phyloP scores from a whole-genome alignment of 2,113 vertebrate genomes.

The Junco hyemalis region DNA sequence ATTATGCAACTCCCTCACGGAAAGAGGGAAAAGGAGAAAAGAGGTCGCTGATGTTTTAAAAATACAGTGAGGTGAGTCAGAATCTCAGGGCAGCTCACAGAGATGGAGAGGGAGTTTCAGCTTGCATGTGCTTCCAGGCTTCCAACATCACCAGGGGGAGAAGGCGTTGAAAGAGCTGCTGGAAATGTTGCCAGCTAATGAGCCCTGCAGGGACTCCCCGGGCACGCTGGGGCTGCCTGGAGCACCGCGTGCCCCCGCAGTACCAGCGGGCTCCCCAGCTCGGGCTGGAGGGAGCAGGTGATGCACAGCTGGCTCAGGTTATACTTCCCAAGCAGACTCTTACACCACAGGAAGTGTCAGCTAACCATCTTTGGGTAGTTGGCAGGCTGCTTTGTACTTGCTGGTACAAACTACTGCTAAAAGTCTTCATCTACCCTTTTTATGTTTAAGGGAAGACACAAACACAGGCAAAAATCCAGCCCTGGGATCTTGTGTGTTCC shows the following conservation, averaged over 20 bases:
- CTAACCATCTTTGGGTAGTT: not conserved
- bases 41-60: not conserved
- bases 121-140: not conserved
- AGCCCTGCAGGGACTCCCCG: conserved; percentile 6
- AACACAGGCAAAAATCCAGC: not conserved
- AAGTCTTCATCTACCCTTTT: not conserved
- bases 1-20: not conserved
- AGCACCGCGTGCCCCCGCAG: rapidly evolving
- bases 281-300: not conserved
- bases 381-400: not conserved
- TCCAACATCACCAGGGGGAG: not conserved
- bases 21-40: not conserved
- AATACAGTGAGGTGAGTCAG: not conserved
- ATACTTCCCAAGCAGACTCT: not conserved
- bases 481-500: not conserved
- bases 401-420: not conserved
- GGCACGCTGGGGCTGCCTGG: not conserved
- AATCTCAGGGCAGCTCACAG: not conserved
- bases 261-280: not conserved
- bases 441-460: not conserved
- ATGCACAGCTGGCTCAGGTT: conserved; percentile 6
- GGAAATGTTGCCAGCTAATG: not conserved
- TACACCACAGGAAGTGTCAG: not conserved
- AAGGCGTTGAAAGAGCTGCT: not conserved
- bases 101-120: not conserved